phyloP scores from a whole-genome alignment of 2,113 vertebrate genomes.

The Columba livia region DNA sequence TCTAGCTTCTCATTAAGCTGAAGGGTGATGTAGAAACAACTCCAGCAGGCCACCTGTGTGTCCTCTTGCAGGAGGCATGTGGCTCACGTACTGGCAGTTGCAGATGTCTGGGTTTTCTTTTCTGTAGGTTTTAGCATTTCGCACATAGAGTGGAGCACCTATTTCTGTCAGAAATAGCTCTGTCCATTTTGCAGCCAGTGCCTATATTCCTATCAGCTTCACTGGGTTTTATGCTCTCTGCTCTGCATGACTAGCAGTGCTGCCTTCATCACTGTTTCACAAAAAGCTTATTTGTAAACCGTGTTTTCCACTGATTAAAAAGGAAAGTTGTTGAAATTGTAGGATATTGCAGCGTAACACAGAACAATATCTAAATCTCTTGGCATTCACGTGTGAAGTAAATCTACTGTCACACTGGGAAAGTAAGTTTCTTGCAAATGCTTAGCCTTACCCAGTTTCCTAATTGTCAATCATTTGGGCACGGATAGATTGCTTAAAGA shows the following conservation, averaged over 20 bases:
- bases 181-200: background rate
- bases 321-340: background rate
- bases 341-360: background rate
- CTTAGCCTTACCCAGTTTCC: background rate
- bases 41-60: accelerated
- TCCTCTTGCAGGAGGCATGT: background rate
- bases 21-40: background rate
- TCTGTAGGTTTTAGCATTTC: background rate
- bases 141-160: background rate
- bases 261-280: background rate
- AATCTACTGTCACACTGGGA: background rate
- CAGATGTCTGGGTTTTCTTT: background rate
- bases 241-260: background rate
- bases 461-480: background rate
- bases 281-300: background rate
- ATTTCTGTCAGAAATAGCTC: background rate
- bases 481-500: background rate
- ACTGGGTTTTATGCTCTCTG: background rate
- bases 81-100: background rate
- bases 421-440: background rate
- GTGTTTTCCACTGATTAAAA: background rate
- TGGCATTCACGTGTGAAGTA: background rate
- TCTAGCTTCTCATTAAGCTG: background rate
- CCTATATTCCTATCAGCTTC: background rate
- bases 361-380: constrained; percentile 10